Percentiles rank a stretch among this genome's conserved stretches.
phyloP scores from a whole-genome alignment of 1,140 invertebrate species.

The Camponotus vicinus region DNA sequence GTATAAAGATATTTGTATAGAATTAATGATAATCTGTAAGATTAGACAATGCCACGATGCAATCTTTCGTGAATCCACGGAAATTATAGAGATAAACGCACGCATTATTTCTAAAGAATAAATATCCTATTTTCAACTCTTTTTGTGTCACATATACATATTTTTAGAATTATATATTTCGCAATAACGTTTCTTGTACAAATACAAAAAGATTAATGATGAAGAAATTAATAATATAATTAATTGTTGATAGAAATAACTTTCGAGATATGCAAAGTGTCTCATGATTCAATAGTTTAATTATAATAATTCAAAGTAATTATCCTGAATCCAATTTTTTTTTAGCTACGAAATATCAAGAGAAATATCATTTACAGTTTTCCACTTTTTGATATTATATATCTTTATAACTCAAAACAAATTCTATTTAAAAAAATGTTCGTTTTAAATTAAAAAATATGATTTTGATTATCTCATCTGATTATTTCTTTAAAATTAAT shows the following conservation, averaged over 20 bases:
- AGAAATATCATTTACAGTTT: no score
- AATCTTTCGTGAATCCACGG: background rate
- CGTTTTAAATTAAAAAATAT: no score
- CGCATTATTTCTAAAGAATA: constrained; percentile 17
- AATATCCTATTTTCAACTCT: background rate
- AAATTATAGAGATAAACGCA: constrained; percentile 47
- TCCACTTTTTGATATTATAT: no score
- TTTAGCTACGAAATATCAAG: no score
- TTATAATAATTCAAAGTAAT: no score
- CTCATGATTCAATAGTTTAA: background rate
- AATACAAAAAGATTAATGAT: background rate
- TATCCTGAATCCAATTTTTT: no score
- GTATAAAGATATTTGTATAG: background rate
- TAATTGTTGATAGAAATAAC: background rate
- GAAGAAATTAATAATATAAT: background rate
- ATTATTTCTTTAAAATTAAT: no score
- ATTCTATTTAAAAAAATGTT: no score
- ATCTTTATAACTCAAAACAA: no score
- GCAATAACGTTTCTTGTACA: background rate
- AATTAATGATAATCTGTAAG: constrained; percentile 2
- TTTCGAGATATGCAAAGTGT: background rate
- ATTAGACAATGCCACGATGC: constrained; percentile 37
- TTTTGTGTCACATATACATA: background rate
- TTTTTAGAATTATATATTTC: background rate
- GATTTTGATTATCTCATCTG: no score